These are phyloP conservation scores for Alosa alosa DNA, from an alignment of 2,113 vertebrate species.

Conservation along the genomic window DNA sequence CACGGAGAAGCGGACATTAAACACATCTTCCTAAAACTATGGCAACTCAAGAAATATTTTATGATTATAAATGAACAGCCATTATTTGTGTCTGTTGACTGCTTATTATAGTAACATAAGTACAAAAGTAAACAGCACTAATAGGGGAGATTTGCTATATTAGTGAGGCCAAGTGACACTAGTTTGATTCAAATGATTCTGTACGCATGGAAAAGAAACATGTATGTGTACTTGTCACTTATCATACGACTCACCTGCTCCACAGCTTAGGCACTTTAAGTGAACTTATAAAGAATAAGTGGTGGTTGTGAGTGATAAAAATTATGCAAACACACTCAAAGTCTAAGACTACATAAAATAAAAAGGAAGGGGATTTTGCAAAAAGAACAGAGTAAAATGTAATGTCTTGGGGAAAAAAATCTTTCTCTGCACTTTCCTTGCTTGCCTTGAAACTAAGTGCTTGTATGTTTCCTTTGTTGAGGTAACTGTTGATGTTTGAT, in stretches of 20 bases:
- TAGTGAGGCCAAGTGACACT: neutral
- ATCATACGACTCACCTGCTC: neutral
- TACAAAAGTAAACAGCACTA: neutral
- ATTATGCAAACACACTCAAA: neutral
- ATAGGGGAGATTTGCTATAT: neutral
- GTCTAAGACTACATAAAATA: neutral
- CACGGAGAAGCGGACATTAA: neutral
- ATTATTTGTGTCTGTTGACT: neutral
- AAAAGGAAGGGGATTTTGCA: neutral
- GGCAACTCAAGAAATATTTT: neutral
- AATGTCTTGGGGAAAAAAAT: neutral
- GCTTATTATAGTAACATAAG: neutral
- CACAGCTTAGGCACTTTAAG: neutral
- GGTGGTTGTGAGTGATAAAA: neutral
- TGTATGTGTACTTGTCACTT: neutral
- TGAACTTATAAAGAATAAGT: neutral
- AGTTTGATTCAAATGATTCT: neutral
- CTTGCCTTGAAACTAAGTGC: neutral
- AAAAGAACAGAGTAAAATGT: neutral
- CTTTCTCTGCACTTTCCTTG: neutral
- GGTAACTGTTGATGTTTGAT: neutral
- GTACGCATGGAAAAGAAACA: neutral
- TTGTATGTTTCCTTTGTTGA: neutral
- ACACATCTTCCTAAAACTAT: neutral
- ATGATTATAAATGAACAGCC: neutral